phyloP scores from a whole-genome alignment of 2,797 vertebrate species.

The Chiroxiphia lanceolata region DNA sequence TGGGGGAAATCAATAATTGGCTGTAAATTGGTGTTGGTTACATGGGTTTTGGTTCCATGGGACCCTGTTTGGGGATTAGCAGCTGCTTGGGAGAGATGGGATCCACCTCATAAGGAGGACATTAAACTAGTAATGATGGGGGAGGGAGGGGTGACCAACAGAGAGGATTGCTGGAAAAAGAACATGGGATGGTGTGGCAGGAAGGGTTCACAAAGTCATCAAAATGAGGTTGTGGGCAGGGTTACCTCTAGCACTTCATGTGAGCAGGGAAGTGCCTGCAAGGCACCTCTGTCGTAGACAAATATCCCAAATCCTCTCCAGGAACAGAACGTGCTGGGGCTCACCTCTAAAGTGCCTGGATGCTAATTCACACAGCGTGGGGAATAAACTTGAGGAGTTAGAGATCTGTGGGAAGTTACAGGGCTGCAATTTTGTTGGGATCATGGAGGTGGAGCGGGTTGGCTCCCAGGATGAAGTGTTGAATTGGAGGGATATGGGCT shows the following conservation, averaged over 20 bases:
- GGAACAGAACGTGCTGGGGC: neutral
- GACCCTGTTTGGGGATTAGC: neutral
- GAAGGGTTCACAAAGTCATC: neutral
- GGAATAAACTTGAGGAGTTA: neutral
- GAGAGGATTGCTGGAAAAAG: neutral
- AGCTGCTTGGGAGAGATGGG: neutral
- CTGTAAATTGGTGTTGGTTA: neutral
- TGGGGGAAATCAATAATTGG: neutral
- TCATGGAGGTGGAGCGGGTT: neutral
- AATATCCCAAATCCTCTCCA: neutral
- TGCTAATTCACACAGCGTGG: neutral
- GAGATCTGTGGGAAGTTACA: neutral
- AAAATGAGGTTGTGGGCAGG: neutral
- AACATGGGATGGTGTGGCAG: rapidly evolving
- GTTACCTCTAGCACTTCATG: neutral
- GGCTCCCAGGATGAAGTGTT: neutral
- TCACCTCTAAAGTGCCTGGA: neutral
- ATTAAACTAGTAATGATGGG: neutral
- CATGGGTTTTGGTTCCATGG: neutral
- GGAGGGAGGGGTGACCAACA: neutral
- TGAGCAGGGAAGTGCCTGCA: neutral
- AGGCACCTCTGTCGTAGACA: neutral
- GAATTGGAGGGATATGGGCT: neutral
- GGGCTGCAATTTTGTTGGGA: neutral
- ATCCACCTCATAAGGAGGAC: neutral